Base-by-base conservation (phyloP, 2,888 invertebrate genomes). In the Keiferia lycopersicella region DNA sequence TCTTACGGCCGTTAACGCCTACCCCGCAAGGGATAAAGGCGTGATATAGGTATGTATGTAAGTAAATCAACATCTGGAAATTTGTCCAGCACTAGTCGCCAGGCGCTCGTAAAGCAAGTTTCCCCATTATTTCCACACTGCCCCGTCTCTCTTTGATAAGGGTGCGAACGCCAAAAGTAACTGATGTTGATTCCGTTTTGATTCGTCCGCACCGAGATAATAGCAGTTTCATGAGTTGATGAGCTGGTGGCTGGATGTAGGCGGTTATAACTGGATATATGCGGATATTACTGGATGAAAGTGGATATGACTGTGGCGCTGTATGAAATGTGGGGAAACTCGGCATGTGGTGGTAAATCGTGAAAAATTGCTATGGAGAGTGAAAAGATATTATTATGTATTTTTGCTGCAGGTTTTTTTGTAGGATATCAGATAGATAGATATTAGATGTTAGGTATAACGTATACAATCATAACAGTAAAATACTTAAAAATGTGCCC, bases 121-220 rank as follows among this genome's bases (percentile, higher is more conserved):
- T 71, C 65, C 67, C 71, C 71, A 73, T 73, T 71, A 73, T 72
- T 72, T 72, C 70, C 68, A 69, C 67, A 77, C 82, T 82, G 84
- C 83, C 83, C 82, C 79, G 82, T 82, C 77, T 78, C 74, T 48
- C 56, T 74, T 82, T 87, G 87, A 88, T 86, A 88, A 87, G 88
- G 86, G 88, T 85, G 81, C 75, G 78, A 80, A 80, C 73, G 82
- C 79, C 84, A 81, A 82, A 86, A 85, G 85, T 88, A 88, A 87
- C 84, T 83, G 80, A 88, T 87, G 88, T 82, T 89, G 88, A 91
- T 90, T 88, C 84, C 80, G 75, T 84, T 91, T 91, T 88, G 88
- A 91, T 90, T 87, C 80, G 81, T 84, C 82, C 84, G 74, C 82
- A 75, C 77, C 69, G 75, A 81, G 83, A 88, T 89, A 87, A 89